Base-by-base conservation (phyloP, 2,113 vertebrate species). In the Bubo blakistoni region DNA sequence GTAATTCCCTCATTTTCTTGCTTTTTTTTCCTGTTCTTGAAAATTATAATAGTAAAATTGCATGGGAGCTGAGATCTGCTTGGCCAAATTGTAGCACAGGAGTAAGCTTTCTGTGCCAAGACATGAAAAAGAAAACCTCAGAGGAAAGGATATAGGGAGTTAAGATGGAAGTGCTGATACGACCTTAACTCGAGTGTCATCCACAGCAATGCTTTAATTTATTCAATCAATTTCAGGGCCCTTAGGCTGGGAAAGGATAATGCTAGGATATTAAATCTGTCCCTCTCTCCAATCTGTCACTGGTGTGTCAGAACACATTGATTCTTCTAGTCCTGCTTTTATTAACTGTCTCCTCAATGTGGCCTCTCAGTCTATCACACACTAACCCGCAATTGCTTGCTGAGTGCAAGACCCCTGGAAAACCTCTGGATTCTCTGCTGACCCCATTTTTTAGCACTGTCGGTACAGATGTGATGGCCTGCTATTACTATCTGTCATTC, bases 251-350 rank as follows among this genome's bases (percentile, higher is more conserved):
- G 95, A 94, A 97, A 96, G 96, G 96, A 94, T 95, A 97, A 94
- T 34, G 30, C 95, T 87, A 92, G 96, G 97, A 98, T 98, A 98
- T 98, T 98, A 98, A 98, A 98, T 98, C 97, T 97, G 98, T 95
- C 82, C 63, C 95, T 83, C 90, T 97, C 46, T 13, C 93, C 97
- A 92, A 97, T 98, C 97, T 98, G 97, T 98, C 98, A 98, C 72
- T 30, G 51, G 44, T 88, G 88, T 97, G 98, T 97, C 97, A 95
- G 97, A 85, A 47, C 54, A 58, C 96, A 98, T 97, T 62, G 97
- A 98, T 98, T 96, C 93, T 81, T 86, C 90, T 66, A 85, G 96
- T 95, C 94, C 92, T 58, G 88, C 86, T 94, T 97, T 97, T 96
- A 97, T 98, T 96, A 97, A 98, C 96, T 96, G 55, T 96, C 97